phyloP scores from a whole-genome alignment of 2,797 vertebrate genomes.

The Melanotaenia maccullochi region DNA sequence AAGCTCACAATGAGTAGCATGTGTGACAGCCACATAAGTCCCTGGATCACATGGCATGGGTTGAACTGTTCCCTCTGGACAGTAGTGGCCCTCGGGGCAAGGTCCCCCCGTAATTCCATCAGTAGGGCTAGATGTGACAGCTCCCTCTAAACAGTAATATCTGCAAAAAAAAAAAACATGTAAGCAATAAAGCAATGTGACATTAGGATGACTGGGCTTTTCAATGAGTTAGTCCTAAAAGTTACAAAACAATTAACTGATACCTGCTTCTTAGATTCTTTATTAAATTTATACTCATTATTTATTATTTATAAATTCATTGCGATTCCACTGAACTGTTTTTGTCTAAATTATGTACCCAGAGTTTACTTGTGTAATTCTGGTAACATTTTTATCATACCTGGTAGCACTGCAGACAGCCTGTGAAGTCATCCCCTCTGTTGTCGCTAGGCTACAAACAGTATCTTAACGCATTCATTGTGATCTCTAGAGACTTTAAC shows the following conservation, averaged over 20 bases:
- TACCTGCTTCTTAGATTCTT: neutral
- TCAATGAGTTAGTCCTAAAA: neutral
- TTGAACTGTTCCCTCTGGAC: constrained; percentile 80
- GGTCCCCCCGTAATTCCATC: constrained; percentile 82
- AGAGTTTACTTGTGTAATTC: no score
- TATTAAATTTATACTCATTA: no score
- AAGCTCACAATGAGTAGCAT: constrained; percentile 79
- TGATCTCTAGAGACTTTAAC: no score
- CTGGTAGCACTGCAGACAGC: no score
- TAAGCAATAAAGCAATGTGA: neutral
- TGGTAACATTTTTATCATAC: no score
- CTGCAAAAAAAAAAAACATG: constrained; percentile 67
- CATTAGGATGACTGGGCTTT: neutral
- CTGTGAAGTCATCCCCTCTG: no score
- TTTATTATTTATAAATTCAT: no score
- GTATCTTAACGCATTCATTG: no score
- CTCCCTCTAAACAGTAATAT: constrained; percentile 82
- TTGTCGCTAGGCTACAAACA: no score
- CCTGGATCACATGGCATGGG: constrained; percentile 84
- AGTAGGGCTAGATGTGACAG: constrained; percentile 71
- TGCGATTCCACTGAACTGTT: no score
- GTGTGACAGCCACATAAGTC: constrained; percentile 78
- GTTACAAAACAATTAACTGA: neutral
- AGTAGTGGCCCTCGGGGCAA: constrained; percentile 84
- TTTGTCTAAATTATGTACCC: no score